Evolutionary conservation across 2,113 vertebrate species (phyloP).

Genomic region (Mohoua ochrocephala): DNA sequence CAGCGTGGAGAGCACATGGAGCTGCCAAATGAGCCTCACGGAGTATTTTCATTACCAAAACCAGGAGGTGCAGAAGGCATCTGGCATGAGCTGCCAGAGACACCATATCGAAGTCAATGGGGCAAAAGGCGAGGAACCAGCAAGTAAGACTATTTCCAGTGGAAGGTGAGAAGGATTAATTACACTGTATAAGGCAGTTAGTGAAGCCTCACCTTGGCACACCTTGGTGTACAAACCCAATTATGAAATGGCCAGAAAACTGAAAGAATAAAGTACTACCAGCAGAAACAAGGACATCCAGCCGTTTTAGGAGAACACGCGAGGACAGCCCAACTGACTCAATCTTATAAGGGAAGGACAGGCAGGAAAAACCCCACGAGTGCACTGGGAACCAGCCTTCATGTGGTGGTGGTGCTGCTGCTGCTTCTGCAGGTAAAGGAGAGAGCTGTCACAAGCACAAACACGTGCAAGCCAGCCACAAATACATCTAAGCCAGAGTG

Average conservation of each 20-base stretch:
- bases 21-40: neutral
- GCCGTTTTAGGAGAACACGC: neutral
- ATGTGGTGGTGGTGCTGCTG: neutral
- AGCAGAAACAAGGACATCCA: neutral
- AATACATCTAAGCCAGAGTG: neutral
- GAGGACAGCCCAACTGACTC: neutral
- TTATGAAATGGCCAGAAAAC: neutral
- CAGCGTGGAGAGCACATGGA: neutral
- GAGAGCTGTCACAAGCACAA: neutral
- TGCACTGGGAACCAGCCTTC: neutral
- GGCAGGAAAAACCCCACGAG: neutral
- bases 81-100: neutral
- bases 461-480: rapidly evolving
- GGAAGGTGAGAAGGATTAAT: neutral
- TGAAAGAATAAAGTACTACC: neutral
- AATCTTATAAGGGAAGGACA: neutral
- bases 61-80: neutral
- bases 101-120: neutral
- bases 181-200: neutral
- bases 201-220: neutral
- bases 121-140: neutral
- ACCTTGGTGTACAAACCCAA: neutral
- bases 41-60: neutral
- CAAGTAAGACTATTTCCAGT: neutral
- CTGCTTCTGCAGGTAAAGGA: neutral